These are phyloP conservation scores for Platycercus adscitus DNA, from an alignment of 2,113 vertebrate genomes.

Conservation along the genomic window DNA sequence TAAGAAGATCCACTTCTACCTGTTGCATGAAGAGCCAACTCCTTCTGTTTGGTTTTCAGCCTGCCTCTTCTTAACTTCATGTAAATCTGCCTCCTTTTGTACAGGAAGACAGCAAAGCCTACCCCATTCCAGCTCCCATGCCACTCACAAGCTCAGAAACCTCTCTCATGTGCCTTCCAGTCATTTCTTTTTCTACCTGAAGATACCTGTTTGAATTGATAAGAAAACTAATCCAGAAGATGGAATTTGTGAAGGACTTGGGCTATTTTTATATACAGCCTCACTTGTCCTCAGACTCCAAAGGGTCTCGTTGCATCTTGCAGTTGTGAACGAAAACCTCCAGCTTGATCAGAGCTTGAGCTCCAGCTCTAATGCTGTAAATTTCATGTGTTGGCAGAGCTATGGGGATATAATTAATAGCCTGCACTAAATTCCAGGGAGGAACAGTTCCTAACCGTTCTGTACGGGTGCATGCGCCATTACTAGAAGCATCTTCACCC, in stretches of 20 bases:
- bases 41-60: not conserved
- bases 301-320: not conserved
- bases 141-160: not conserved
- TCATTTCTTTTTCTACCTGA: not conserved
- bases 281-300: not conserved
- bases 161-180: not conserved
- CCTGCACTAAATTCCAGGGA: conserved; percentile 6
- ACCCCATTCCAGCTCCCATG: not conserved
- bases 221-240: not conserved
- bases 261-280: not conserved
- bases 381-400: not conserved
- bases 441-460: conserved; percentile 50
- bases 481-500: not conserved
- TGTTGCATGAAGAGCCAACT: not conserved
- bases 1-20: not conserved
- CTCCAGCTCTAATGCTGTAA: not conserved
- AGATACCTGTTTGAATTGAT: not conserved
- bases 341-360: not conserved
- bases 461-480: not conserved
- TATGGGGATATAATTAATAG: conserved; percentile 53
- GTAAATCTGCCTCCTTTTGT: not conserved
- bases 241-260: not conserved
- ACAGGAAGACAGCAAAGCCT: not conserved
- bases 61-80: not conserved
- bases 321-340: conserved; percentile 22